A percentile compares a stretch with the other conserved stretches of the same genome.
Evolutionary conservation across 2,113 vertebrate genomes (phyloP).

Genomic region (Apus apus): DNA sequence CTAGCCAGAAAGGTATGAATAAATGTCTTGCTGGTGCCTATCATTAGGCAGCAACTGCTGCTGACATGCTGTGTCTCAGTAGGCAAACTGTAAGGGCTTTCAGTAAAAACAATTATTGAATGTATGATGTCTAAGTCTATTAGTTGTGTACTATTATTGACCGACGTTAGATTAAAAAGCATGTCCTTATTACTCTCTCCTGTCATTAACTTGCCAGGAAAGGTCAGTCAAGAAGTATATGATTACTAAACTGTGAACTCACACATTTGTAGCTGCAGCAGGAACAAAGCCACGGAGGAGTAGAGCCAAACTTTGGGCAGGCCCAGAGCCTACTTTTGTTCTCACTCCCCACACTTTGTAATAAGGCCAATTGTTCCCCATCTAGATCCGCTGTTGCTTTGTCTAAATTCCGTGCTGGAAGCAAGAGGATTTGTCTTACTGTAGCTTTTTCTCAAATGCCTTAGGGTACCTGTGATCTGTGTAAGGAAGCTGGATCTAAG

Average conservation of each 20-base stretch:
- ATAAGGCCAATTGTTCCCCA: neutral
- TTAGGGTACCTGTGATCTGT: neutral
- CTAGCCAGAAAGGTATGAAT: constrained; percentile 24
- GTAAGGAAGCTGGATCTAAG: neutral
- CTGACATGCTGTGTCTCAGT: constrained; percentile 46
- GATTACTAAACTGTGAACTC: constrained; percentile 58
- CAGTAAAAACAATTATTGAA: constrained; percentile 71
- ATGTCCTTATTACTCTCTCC: constrained; percentile 56
- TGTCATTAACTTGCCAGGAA: constrained; percentile 66
- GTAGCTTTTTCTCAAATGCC: neutral
- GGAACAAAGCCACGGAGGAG: neutral
- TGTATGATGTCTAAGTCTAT: constrained; percentile 64
- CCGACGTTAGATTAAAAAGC: constrained; percentile 63
- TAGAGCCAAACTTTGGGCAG: constrained; percentile 30
- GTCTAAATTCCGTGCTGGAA: neutral
- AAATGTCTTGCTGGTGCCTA: constrained; percentile 12
- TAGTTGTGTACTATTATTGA: constrained; percentile 63
- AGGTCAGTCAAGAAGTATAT: constrained; percentile 59
- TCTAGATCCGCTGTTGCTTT: neutral
- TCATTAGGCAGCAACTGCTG: constrained; percentile 33
- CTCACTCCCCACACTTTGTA: neutral
- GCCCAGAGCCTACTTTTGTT: constrained; percentile 28
- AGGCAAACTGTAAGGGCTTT: constrained; percentile 48
- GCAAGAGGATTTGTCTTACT: neutral
- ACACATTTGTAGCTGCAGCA: constrained; percentile 23